Conservation (phyloP, 2,888 invertebrate genomes). For the Phengaris arion region DNA sequence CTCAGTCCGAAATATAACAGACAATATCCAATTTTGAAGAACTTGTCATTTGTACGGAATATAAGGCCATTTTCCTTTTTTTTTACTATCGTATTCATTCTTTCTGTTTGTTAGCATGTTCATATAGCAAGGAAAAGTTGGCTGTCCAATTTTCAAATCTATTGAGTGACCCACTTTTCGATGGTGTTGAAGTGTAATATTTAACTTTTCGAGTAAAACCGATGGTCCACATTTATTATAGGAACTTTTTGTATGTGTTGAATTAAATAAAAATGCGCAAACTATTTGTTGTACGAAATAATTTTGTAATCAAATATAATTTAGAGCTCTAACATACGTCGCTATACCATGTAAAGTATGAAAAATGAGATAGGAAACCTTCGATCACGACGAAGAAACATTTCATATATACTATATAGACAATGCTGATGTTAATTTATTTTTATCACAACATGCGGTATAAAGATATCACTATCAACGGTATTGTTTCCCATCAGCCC, state of each 20-base stretch:
- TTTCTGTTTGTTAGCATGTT: neutral
- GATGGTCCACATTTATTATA: neutral
- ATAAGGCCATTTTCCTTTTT: too few species aligned
- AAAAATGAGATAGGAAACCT: neutral
- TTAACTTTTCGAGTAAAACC: neutral
- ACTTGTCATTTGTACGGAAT: too few species aligned
- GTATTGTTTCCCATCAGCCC: conserved; percentile 19
- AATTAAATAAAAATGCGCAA: too few species aligned
- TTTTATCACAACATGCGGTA: conserved; percentile 4
- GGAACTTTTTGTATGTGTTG: too few species aligned
- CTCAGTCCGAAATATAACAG: too few species aligned
- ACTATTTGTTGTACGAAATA: too few species aligned
- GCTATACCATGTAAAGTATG: too few species aligned
- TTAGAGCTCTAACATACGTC: too few species aligned
- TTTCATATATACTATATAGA: neutral
- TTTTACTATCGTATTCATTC: too few species aligned
- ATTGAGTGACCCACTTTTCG: neutral
- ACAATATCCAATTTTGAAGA: too few species aligned
- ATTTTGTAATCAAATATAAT: too few species aligned
- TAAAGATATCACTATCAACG: conserved; percentile 11
- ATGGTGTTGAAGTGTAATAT: neutral
- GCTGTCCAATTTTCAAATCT: conserved; percentile 1
- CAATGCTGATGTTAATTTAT: neutral
- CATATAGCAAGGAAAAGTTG: neutral
- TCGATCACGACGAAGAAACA: too few species aligned